Percentiles rank a stretch among this genome's conserved stretches.
Conservation (phyloP, 2,113 vertebrate genomes). For the Bubalus kerabau region DNA sequence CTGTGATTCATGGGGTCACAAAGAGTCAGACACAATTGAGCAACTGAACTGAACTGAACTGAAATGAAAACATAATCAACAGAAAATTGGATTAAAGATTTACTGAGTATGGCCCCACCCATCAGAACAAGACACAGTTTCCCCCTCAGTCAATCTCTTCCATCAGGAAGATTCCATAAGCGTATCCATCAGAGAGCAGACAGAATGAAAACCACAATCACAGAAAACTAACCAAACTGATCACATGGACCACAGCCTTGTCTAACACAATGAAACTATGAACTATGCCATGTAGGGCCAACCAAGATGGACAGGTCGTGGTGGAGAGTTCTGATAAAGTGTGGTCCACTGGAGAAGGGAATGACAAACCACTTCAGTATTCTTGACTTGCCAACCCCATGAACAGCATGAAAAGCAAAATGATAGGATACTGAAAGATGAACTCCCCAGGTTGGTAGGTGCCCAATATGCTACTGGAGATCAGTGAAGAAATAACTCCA, state of each 20-base stretch:
- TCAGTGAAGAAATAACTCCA: background rate
- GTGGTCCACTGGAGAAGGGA: background rate
- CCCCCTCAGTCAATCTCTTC: background rate
- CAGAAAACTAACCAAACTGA: background rate
- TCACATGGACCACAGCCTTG: background rate
- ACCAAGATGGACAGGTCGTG: background rate
- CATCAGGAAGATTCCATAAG: background rate
- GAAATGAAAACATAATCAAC: background rate
- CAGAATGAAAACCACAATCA: background rate
- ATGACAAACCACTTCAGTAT: background rate
- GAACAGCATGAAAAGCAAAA: background rate
- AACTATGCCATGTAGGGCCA: background rate
- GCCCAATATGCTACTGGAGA: background rate
- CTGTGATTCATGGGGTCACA: no score
- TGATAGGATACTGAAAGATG: background rate
- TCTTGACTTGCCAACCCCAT: background rate
- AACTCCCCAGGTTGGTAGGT: background rate
- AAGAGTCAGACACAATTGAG: no score
- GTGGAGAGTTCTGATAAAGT: background rate
- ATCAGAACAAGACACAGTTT: background rate
- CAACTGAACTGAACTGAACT: no score
- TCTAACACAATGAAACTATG: background rate
- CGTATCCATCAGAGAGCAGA: background rate
- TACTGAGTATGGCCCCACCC: background rate
- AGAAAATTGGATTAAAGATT: background rate